Base-by-base conservation (phyloP, 2,797 vertebrate genomes). In the Thripadectes ignobilis region DNA sequence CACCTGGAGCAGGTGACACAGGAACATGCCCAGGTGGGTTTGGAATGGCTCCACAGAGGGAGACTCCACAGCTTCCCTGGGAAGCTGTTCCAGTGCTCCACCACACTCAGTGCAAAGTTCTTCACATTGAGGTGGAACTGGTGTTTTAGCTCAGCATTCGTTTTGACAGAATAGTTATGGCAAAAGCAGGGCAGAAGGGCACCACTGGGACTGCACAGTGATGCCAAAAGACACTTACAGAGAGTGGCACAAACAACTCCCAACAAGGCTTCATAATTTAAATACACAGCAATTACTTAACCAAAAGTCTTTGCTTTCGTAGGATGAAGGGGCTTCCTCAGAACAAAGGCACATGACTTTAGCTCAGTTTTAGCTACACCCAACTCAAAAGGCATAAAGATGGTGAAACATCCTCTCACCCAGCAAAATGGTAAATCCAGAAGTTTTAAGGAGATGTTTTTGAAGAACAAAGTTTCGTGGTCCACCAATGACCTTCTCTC, bases 171-270 rank as follows among this genome's bases (percentile, higher is more conserved):
- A n/a, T 1, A 22, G 12, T 14, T n/a, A 4, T 0, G 7, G 46
- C 39, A 68, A 62, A 79, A 66, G 36, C 41, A 2, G 46, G 46
- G 22, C 5, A 34, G 34, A 65, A n/a, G n/a, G 67, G 46, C 62
- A 41, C 7, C 1, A 0, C 32, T 48, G 8, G 29, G 22, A 10
- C 39, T 14, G 12, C 66, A 34, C 14, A 63, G 30, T 1, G 13
- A 30, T 54, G 29, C 14, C 52, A 4, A 16, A 58, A 19, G n/a
- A 10, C 24, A 20, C 27, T 5, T 18, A 48, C 65, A 41, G 29
- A 41, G 29, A 13, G 41, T 1, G 7, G n/a, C 5, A 3, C 49
- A 9, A 34, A 15, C 19, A 61, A 55, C 7, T 67, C 21, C 36
- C 58, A 4, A 20, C 18, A 27, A 85, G 23, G 19, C 39, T 41